These are phyloP conservation scores for Castor canadensis DNA, from an alignment of 2,113 vertebrate species.

Conservation along the genomic window DNA sequence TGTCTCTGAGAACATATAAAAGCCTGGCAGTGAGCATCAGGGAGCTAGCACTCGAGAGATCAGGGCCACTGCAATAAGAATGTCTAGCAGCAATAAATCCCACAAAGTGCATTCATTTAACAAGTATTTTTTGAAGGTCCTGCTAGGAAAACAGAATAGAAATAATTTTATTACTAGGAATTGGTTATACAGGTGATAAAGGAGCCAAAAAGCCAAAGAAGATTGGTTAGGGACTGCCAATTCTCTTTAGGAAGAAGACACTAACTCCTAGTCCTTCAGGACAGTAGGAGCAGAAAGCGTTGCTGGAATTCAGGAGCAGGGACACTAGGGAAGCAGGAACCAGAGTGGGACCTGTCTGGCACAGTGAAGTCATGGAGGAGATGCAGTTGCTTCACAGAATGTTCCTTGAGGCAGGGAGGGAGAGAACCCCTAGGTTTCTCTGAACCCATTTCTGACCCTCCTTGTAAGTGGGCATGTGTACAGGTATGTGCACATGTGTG, in stretches of 20 bases:
- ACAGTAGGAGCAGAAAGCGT: not conserved
- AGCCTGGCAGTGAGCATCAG: not conserved
- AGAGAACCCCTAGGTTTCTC: not conserved
- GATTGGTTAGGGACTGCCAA: too few relatives aligned
- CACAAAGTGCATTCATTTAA: not conserved
- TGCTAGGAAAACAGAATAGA: not conserved
- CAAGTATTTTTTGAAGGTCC: not conserved
- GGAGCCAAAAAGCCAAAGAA: not conserved
- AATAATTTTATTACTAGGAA: not conserved
- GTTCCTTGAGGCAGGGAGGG: not conserved
- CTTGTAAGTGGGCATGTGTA: accelerated
- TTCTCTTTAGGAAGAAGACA: not conserved
- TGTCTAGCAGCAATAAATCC: too few relatives aligned
- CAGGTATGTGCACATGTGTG: accelerated
- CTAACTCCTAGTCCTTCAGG: too few relatives aligned
- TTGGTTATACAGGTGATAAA: not conserved
- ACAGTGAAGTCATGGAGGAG: not conserved
- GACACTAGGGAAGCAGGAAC: not conserved
- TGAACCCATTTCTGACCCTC: not conserved
- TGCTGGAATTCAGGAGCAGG: not conserved
- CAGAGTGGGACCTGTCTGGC: not conserved
- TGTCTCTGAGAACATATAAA: not conserved
- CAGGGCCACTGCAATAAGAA: too few relatives aligned
- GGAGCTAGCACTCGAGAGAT: not conserved
- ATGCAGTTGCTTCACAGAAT: not conserved